Percentiles rank a stretch among this genome's conserved stretches.
phyloP scores from a whole-genome alignment of 2,797 vertebrate species.

The Chloroceryle inda region DNA sequence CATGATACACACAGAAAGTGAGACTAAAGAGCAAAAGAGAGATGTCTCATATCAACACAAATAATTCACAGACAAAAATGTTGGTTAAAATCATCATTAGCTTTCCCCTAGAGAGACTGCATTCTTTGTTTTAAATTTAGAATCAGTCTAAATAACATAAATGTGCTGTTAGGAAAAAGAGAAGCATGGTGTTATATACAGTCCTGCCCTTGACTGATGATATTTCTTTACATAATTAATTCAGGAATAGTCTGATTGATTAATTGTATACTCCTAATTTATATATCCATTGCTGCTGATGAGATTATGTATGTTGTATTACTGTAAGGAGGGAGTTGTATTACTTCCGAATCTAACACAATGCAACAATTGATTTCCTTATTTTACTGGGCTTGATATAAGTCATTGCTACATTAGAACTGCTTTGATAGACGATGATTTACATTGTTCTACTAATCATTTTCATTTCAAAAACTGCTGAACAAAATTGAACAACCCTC shows the following conservation, averaged over 20 bases:
- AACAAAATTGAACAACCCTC: slow-evolving; percentile 61
- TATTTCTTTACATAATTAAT: slow-evolving; percentile 71
- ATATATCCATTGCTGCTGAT: slow-evolving; percentile 64
- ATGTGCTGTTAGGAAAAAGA: not conserved
- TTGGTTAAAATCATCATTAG: not conserved
- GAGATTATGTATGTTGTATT: slow-evolving; percentile 69
- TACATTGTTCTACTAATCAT: slow-evolving; percentile 58
- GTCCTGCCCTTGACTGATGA: slow-evolving; percentile 49
- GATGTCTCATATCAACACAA: not conserved
- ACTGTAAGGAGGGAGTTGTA: slow-evolving; percentile 63
- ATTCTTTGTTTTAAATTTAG: slow-evolving; percentile 23
- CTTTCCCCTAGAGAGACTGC: not conserved
- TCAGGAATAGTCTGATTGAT: slow-evolving; percentile 72
- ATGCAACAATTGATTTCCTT: slow-evolving; percentile 61
- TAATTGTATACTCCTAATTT: slow-evolving; percentile 76
- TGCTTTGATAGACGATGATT: slow-evolving; percentile 62
- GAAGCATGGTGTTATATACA: not conserved
- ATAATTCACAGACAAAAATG: not conserved
- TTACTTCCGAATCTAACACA: slow-evolving; percentile 70
- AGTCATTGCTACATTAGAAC: slow-evolving; percentile 65
- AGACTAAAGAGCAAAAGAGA: not conserved
- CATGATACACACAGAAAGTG: not conserved
- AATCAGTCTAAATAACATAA: not conserved
- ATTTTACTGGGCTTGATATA: slow-evolving; percentile 66
- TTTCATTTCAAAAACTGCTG: slow-evolving; percentile 65